Evolutionary conservation across 2,888 invertebrate genomes (phyloP).

Genomic region (Nomada ruficornis): DNA sequence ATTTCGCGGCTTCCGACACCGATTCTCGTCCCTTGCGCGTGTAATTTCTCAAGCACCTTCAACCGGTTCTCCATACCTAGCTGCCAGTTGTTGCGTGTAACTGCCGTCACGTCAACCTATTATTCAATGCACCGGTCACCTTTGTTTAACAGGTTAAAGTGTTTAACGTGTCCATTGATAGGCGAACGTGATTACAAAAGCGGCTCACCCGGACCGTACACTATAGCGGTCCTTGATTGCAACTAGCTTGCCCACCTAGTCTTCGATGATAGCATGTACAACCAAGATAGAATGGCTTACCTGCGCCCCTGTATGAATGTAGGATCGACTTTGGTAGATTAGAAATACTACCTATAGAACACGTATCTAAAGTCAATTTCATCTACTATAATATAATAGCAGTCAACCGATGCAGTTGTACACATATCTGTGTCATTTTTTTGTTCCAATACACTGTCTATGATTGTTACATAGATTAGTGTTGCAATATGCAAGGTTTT

Average conservation of each 20-base stretch:
- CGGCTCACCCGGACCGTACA: slow-evolving; percentile 14
- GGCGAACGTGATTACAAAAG: slow-evolving; percentile 44
- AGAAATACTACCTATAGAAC: slow-evolving; percentile 2
- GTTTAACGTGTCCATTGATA: slow-evolving; percentile 34
- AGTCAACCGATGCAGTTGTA: not conserved
- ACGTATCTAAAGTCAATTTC: not conserved
- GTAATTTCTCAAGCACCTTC: slow-evolving; percentile 32
- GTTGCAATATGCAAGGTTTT: too few species aligned
- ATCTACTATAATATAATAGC: not conserved
- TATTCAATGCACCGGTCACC: slow-evolving; percentile 33
- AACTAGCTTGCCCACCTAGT: slow-evolving; percentile 25
- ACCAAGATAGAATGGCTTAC: slow-evolving; percentile 20
- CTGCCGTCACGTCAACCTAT: slow-evolving; percentile 26
- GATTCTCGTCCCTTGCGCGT: slow-evolving; percentile 23
- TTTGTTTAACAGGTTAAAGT: slow-evolving; percentile 42
- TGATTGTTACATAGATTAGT: too few species aligned
- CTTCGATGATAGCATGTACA: slow-evolving; percentile 15
- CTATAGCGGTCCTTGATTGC: slow-evolving; percentile 36
- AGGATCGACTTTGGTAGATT: slow-evolving; percentile 6
- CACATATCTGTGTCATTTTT: too few species aligned
- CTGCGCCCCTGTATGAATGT: not conserved
- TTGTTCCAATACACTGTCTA: too few species aligned
- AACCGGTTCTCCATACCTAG: not conserved
- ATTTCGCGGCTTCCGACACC: slow-evolving; percentile 54
- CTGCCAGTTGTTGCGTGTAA: slow-evolving; percentile 31